phyloP scores from a whole-genome alignment of 2,888 invertebrate genomes.

The Stenodema calcarata region DNA sequence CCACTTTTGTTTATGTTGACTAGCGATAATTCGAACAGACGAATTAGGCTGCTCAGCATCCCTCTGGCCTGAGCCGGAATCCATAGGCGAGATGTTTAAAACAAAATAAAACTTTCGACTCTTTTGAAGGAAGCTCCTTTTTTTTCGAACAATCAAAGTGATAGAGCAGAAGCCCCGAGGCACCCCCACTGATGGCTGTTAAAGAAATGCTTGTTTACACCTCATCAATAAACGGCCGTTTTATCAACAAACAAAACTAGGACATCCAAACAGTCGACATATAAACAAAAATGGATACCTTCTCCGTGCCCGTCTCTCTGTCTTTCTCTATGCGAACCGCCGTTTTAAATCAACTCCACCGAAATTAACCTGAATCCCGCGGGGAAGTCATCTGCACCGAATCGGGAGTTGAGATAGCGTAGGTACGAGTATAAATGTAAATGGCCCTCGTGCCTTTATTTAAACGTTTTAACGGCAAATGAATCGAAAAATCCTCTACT shows the following conservation, averaged over 20 bases:
- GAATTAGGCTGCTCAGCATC: constrained; percentile 1
- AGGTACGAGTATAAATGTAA: too few species aligned
- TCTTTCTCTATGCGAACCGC: background rate
- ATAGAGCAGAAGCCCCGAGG: constrained; percentile 4
- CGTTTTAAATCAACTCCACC: background rate
- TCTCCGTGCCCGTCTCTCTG: background rate
- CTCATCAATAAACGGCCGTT: constrained; percentile 19
- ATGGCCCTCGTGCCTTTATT: too few species aligned
- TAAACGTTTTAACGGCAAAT: too few species aligned
- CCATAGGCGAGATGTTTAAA: background rate
- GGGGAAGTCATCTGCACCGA: too few species aligned
- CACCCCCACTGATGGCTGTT: background rate
- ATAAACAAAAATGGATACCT: constrained; percentile 13
- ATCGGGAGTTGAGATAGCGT: too few species aligned
- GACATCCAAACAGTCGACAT: constrained; percentile 10
- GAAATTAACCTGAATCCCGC: too few species aligned
- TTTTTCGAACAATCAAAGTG: constrained; percentile 14
- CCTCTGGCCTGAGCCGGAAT: background rate
- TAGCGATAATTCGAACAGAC: background rate
- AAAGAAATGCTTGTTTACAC: constrained; percentile 19
- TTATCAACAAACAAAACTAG: constrained; percentile 19
- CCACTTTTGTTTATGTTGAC: constrained; percentile 5
- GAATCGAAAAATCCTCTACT: too few species aligned
- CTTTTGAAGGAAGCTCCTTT: constrained; percentile 23
- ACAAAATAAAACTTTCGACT: background rate